These are phyloP conservation scores for Saguinus midas DNA, from an alignment of 2,113 vertebrate species.

Conservation along the genomic window DNA sequence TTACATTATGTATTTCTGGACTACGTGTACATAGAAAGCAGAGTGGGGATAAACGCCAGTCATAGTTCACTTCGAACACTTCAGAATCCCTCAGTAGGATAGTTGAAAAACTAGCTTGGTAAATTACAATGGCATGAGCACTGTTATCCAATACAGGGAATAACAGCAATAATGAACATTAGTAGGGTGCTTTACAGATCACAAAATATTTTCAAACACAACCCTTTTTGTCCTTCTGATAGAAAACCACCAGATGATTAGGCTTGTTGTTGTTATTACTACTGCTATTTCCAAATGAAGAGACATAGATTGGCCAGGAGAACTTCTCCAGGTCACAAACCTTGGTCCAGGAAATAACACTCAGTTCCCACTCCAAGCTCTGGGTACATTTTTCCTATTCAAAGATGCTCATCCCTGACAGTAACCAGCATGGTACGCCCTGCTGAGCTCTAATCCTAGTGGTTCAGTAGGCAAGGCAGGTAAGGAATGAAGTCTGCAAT, in stretches of 20 bases:
- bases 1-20: not conserved
- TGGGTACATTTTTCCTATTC: not conserved
- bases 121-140: not conserved
- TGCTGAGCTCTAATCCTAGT: not conserved
- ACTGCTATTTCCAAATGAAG: not conserved
- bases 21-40: not conserved
- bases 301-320: not conserved
- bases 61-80: slow-evolving; percentile 38
- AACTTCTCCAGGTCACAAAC: not conserved
- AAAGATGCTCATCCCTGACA: not conserved
- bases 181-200: not conserved
- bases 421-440: not conserved
- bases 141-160: not conserved
- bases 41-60: not conserved
- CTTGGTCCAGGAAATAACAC: not conserved
- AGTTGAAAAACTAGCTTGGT: not conserved
- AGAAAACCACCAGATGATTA: not conserved
- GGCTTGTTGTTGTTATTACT: not conserved
- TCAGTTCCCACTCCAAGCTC: not conserved
- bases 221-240: not conserved
- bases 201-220: slow-evolving; percentile 16
- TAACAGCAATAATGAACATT: not conserved
- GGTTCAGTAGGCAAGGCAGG: not conserved
- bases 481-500: not conserved
- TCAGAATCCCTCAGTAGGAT: not conserved